Conservation (phyloP, 2,888 invertebrate species). For the Chrysolina americana region DNA sequence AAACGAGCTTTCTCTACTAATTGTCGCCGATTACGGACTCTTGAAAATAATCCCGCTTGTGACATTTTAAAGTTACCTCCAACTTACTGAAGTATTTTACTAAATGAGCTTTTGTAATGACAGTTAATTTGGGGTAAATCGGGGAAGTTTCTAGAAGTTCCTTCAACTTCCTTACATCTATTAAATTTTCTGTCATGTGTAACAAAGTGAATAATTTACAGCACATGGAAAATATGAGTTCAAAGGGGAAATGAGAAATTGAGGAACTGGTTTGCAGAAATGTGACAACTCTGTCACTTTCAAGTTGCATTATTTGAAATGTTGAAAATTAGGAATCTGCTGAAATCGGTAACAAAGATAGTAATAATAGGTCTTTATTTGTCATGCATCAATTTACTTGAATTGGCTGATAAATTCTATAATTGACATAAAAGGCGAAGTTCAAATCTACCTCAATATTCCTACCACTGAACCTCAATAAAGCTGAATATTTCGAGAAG, state of each 20-base stretch:
- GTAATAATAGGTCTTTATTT: too few species aligned
- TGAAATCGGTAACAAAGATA: too few species aligned
- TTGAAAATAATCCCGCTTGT: constrained; percentile 51
- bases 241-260: constrained; percentile 9
- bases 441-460: too few species aligned
- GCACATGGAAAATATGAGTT: constrained; percentile 22
- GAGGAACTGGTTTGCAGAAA: background rate
- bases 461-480: too few species aligned
- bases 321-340: background rate
- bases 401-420: too few species aligned
- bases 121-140: constrained; percentile 54
- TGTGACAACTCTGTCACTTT: background rate
- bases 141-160: constrained; percentile 31
- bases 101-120: constrained; percentile 54
- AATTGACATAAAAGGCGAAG: too few species aligned
- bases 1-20: constrained; percentile 32
- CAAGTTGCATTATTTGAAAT: background rate
- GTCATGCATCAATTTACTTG: too few species aligned
- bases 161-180: constrained; percentile 39
- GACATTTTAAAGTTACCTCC: constrained; percentile 54
- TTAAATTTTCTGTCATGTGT: constrained; percentile 41
- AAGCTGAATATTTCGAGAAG: too few species aligned
- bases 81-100: constrained; percentile 50
- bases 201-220: constrained; percentile 28
- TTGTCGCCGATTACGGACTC: constrained; percentile 50